Evolutionary conservation across 2,797 vertebrate species (phyloP).

Genomic region (Hephaestus fuliginosus): DNA sequence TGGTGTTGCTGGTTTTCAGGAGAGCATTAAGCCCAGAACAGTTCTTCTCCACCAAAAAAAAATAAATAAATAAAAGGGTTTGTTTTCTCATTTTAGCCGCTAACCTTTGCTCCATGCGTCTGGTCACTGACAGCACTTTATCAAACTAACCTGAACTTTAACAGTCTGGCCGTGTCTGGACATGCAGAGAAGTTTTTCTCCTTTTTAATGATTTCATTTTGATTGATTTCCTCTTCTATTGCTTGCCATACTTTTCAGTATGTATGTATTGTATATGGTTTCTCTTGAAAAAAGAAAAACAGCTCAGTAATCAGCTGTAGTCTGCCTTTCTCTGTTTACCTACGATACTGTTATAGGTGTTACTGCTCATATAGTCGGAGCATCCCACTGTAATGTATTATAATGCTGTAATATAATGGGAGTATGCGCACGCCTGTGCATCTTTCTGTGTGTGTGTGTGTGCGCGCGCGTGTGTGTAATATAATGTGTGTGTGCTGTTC

Average conservation of each 20-base stretch:
- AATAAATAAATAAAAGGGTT: background rate
- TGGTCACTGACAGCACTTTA: slow-evolving; percentile 20
- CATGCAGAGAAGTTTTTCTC: slow-evolving; percentile 17
- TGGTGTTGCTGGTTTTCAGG: slow-evolving; percentile 22
- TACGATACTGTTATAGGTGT: slow-evolving; percentile 70
- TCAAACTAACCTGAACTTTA: slow-evolving; percentile 29
- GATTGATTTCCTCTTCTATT: slow-evolving; percentile 51
- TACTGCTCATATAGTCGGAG: slow-evolving; percentile 65
- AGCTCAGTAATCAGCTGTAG: slow-evolving; percentile 61
- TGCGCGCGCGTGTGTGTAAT: slow-evolving; percentile 56
- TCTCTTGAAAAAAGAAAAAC: slow-evolving; percentile 59
- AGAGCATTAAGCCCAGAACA: slow-evolving; percentile 29
- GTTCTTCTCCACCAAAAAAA: slow-evolving; percentile 6
- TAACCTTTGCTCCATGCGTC: slow-evolving; percentile 2
- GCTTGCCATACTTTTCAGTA: slow-evolving; percentile 65
- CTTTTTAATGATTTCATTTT: slow-evolving; percentile 16
- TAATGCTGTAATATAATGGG: slow-evolving; percentile 77
- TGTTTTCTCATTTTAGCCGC: background rate
- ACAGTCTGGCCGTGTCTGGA: slow-evolving; percentile 2
- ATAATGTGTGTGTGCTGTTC: slow-evolving; percentile 68
- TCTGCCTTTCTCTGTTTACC: slow-evolving; percentile 75
- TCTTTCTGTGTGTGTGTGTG: slow-evolving; percentile 44
- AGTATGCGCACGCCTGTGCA: slow-evolving; percentile 62
- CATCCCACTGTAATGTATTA: slow-evolving; percentile 73
- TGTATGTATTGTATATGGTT: slow-evolving; percentile 65